Evolutionary conservation across 2,113 vertebrate species (phyloP).

Genomic region (Rhagologus leucostigma): DNA sequence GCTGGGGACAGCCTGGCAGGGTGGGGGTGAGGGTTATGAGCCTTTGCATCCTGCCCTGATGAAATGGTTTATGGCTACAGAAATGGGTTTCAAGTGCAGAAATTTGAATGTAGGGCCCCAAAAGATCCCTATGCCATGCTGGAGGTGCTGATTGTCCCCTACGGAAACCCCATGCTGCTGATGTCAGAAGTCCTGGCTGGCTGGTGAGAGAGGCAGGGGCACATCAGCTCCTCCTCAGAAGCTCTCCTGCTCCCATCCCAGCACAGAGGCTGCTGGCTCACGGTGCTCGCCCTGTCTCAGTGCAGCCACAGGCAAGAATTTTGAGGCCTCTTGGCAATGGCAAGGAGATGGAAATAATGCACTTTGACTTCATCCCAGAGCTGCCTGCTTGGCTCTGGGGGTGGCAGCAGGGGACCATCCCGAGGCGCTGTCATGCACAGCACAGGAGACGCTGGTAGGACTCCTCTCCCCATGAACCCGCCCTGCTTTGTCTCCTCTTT

Average conservation of each 20-base stretch:
- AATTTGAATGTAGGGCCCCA: background rate
- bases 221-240: background rate
- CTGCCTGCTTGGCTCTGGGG: background rate
- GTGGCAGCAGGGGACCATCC: background rate
- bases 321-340: background rate
- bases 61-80: background rate
- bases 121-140: background rate
- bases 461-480: rapidly evolving
- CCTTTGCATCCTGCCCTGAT: background rate
- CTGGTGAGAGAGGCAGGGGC: background rate
- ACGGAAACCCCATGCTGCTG: background rate
- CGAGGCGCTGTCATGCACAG: rapidly evolving
- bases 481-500: background rate
- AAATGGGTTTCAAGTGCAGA: background rate
- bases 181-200: background rate
- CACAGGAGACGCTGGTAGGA: background rate
- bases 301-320: background rate
- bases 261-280: background rate
- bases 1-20: background rate
- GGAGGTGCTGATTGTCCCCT: background rate
- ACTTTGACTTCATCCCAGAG: background rate
- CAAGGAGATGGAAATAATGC: background rate
- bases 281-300: background rate
- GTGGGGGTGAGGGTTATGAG: background rate
- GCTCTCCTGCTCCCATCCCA: background rate